Conservation (phyloP, 2,113 vertebrate genomes). For the Halcyon malimbica region DNA sequence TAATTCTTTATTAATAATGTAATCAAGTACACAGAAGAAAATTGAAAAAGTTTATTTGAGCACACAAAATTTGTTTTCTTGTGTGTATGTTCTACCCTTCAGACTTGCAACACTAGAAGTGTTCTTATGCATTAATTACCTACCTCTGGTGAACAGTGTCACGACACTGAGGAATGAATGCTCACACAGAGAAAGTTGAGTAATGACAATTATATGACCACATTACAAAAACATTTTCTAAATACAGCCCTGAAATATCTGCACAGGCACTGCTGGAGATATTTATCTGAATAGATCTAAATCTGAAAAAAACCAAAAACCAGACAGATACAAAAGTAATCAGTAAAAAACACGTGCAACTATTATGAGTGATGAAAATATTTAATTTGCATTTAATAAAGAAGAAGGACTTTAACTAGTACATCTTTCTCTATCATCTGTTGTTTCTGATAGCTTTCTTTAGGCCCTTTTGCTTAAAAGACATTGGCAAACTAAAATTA, state of each 20-base stretch:
- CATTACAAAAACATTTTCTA: not conserved
- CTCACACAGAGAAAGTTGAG: not conserved
- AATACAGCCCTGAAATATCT: not conserved
- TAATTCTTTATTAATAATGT: not conserved
- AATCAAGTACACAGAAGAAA: not conserved
- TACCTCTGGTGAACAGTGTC: not conserved
- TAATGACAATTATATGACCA: not conserved
- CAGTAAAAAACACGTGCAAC: not conserved
- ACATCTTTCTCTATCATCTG: not conserved
- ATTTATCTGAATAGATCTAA: not conserved
- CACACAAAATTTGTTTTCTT: not conserved
- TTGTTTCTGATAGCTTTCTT: not conserved
- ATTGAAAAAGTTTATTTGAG: not conserved
- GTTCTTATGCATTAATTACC: not conserved
- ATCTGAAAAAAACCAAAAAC: not conserved
- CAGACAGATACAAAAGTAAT: not conserved
- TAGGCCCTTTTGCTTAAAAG: not conserved
- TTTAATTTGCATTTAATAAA: not conserved
- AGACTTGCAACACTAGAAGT: not conserved
- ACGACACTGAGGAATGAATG: not conserved
- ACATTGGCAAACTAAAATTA: not conserved
- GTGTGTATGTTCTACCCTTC: not conserved
- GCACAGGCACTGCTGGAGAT: not conserved
- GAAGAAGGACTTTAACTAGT: not conserved
- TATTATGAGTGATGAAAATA: not conserved